Conservation (phyloP, 2,113 vertebrate genomes). For the Barbus barbus region DNA sequence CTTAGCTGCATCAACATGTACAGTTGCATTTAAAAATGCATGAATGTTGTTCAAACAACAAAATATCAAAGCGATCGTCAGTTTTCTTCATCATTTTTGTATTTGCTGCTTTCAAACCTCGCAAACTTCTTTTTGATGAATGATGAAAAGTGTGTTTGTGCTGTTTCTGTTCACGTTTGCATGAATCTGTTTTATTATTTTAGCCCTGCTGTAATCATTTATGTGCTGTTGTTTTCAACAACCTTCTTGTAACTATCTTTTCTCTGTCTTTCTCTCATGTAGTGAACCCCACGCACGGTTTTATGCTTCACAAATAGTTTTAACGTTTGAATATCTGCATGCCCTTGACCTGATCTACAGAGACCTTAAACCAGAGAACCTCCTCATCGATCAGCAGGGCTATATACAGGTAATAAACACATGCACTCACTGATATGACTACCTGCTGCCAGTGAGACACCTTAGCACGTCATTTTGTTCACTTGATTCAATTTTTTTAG, state of each 20-base stretch:
- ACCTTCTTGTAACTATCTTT: neutral
- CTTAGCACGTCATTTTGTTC: too few species aligned
- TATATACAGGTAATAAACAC: slow-evolving; percentile 73
- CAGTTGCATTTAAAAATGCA: neutral
- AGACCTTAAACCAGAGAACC: slow-evolving; percentile 84
- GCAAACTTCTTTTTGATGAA: too few species aligned
- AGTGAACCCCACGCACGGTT: slow-evolving; percentile 82
- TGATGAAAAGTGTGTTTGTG: too few species aligned
- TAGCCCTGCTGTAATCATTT: neutral
- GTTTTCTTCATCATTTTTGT: too few species aligned
- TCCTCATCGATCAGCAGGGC: slow-evolving; percentile 82
- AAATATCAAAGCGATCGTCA: neutral
- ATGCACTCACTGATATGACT: too few species aligned
- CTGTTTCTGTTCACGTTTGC: too few species aligned
- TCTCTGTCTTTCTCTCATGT: neutral
- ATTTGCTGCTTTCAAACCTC: too few species aligned
- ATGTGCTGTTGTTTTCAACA: too few species aligned
- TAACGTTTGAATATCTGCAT: slow-evolving; percentile 84
- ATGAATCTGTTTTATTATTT: neutral
- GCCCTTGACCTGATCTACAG: slow-evolving; percentile 83
- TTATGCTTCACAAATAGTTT: slow-evolving; percentile 81
- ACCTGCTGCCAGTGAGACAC: too few species aligned
- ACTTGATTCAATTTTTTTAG: too few species aligned
- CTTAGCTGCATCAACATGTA: neutral
- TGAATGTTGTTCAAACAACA: neutral